These are phyloP conservation scores for Tupaia chinensis DNA, from an alignment of 2,113 vertebrate genomes.

Conservation along the genomic window DNA sequence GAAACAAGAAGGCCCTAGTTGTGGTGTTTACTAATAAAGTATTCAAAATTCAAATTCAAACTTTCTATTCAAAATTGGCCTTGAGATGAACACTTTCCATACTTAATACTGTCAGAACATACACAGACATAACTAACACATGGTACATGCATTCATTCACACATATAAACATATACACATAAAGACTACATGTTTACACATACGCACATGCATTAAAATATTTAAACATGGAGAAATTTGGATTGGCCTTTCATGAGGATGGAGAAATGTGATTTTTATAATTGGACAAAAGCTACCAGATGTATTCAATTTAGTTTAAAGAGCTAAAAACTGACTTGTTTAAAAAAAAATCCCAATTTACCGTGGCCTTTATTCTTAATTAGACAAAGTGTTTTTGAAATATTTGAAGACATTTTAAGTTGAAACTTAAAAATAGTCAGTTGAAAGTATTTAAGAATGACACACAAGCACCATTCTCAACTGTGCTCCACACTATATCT, in stretches of 20 bases:
- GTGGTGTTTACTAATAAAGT: not conserved
- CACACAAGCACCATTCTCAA: not conserved
- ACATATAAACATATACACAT: not conserved
- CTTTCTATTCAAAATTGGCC: not conserved
- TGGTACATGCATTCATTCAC: not conserved
- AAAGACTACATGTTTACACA: not conserved
- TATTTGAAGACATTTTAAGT: slow-evolving; percentile 51
- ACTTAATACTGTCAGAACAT: not conserved
- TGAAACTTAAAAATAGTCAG: slow-evolving; percentile 64
- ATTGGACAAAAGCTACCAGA: slow-evolving; percentile 56
- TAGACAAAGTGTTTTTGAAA: slow-evolving; percentile 69
- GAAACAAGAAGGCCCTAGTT: not conserved
- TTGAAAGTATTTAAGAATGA: slow-evolving; percentile 55
- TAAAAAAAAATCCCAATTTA: not conserved
- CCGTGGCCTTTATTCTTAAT: slow-evolving; percentile 62
- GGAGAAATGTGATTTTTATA: slow-evolving; percentile 53
- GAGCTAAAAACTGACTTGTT: slow-evolving; percentile 27
- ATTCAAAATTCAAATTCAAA: not conserved
- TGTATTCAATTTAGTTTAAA: slow-evolving; percentile 30
- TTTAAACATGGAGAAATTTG: slow-evolving; percentile 14
- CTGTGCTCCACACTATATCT: not conserved
- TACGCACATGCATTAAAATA: not conserved
- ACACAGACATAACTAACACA: not conserved
- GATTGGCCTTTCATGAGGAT: not conserved
- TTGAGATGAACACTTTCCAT: not conserved